Conservation (phyloP, 2,797 vertebrate genomes). For the Enteromius radiatus region DNA sequence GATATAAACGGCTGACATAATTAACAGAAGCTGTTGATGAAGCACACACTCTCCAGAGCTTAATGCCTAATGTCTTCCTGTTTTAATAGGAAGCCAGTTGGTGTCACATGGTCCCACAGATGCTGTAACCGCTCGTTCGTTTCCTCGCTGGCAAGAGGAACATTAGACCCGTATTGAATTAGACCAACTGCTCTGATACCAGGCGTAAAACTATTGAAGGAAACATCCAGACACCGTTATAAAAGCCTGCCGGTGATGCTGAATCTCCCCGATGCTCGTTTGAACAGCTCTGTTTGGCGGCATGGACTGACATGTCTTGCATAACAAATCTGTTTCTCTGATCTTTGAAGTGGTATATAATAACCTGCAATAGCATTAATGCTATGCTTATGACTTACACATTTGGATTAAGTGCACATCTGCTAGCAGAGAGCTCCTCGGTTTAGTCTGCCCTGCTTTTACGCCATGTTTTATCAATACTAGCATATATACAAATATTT, state of each 20-base stretch:
- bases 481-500: background rate
- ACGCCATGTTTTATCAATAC: background rate
- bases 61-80: background rate
- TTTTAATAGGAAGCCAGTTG: background rate
- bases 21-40: background rate
- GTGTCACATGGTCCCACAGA: slow-evolving; percentile 19
- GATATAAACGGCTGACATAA: background rate
- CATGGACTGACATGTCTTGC: background rate
- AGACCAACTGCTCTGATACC: background rate
- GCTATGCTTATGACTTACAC: background rate
- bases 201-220: background rate
- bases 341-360: background rate
- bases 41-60: background rate
- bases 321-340: background rate
- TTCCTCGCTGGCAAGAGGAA: slow-evolving; percentile 9
- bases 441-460: background rate
- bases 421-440: background rate
- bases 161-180: background rate
- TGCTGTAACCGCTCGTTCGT: background rate
- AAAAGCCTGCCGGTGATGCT: background rate
- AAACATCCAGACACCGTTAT: background rate
- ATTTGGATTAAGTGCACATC: slow-evolving; percentile 30
- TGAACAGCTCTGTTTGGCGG: background rate
- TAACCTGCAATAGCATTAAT: slow-evolving; percentile 2
- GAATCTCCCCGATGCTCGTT: background rate